A percentile compares a stretch with the other conserved stretches of the same genome.
Conservation (phyloP, 2,888 invertebrate genomes). For the Ennomos quercinarius region DNA sequence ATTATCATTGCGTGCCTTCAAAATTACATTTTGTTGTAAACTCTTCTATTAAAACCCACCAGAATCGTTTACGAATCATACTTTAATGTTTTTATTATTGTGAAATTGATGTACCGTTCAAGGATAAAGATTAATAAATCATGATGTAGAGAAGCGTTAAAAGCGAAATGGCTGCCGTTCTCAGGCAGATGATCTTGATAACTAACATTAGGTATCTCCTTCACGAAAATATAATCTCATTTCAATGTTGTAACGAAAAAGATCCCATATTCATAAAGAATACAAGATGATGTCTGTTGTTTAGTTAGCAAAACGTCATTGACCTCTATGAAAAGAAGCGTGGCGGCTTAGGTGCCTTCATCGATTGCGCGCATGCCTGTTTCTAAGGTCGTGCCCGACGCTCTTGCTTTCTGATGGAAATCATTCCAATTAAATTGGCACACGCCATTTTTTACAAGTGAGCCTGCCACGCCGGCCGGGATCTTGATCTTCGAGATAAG, state of each 20-base stretch:
- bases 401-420: constrained; percentile 67
- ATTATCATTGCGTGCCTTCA: no score
- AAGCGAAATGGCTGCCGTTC: constrained; percentile 9
- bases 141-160: constrained; percentile 5
- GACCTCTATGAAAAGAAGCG: constrained; percentile 72
- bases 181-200: constrained; percentile 1
- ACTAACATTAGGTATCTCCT: not conserved
- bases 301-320: constrained; percentile 68
- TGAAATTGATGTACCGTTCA: not conserved
- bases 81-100: not conserved
- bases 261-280: constrained; percentile 39
- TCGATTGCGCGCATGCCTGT: constrained; percentile 80
- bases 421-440: constrained; percentile 75
- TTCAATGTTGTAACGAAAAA: constrained; percentile 18
- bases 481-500: constrained; percentile 32
- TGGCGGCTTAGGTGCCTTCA: constrained; percentile 71
- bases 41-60: no score
- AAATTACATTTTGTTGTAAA: no score
- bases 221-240: constrained; percentile 9
- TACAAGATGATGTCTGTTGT: constrained; percentile 59
- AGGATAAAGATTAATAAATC: constrained; percentile 1
- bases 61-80: no score
- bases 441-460: constrained; percentile 49
- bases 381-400: constrained; percentile 74
- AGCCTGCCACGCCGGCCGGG: constrained; percentile 19